Evolutionary conservation across 2,113 vertebrate genomes (phyloP).

Genomic region (Tylochromis polylepis): DNA sequence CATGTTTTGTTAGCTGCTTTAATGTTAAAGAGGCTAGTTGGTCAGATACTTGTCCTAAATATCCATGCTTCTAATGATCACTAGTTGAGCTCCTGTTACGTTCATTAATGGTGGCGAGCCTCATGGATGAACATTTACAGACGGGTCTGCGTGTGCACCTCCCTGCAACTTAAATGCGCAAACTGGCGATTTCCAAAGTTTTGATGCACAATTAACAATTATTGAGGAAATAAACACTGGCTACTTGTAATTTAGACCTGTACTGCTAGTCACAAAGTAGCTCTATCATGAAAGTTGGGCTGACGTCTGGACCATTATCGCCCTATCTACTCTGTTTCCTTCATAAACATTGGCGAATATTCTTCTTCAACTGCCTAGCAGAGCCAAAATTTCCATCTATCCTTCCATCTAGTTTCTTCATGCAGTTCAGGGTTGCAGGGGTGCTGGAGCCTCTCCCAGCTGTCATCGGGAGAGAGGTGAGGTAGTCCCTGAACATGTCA

Average conservation of each 20-base stretch:
- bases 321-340: neutral
- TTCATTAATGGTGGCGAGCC: neutral
- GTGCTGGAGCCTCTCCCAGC: neutral
- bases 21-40: neutral
- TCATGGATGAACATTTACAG: neutral
- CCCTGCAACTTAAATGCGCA: neutral
- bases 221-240: neutral
- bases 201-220: neutral
- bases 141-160: neutral
- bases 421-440: neutral
- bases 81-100: neutral
- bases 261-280: neutral
- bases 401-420: neutral
- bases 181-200: neutral
- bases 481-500: neutral
- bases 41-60: neutral
- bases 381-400: neutral
- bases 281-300: neutral
- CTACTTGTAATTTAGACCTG: neutral
- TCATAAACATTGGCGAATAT: accelerated
- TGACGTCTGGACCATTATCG: neutral
- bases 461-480: neutral
- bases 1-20: neutral
- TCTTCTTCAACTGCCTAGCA: neutral
- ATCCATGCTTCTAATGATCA: neutral